Base-by-base conservation (phyloP, 2,797 vertebrate genomes). In the Coreius guichenoti region DNA sequence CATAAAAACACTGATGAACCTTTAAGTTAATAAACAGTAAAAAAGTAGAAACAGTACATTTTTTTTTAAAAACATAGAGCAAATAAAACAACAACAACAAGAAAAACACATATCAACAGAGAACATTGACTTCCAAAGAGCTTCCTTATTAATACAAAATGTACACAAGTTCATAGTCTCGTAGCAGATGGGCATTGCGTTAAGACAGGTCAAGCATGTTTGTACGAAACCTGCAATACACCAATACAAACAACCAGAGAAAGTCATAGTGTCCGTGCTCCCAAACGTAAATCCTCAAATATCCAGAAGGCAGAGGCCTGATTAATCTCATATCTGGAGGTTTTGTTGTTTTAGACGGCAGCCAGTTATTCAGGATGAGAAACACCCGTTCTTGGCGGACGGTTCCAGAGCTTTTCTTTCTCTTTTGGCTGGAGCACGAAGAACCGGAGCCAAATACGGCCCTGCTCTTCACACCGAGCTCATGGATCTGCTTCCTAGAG, bases 1-100 rank as follows among this genome's bases (percentile, higher is more conserved):
- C 96, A 96, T 99, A 98, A 97, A 97, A 98, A 97, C 96, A 97
- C 95, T 95, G 95, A 93, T 97, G 95, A 97, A 95, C 95, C 96
- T 97, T 84, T 94, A 96, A 95, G 92, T 96, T 96, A 98, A 97
- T 97, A 97, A 96, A 97, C 95, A 94, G 95, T 97, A 93, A 97
- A 96, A 95, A 91, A 91, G 93, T 94, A 95, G 94, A 93, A 95
- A 96, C 94, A 93, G 95, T 96, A 95, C 94, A 95, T 95, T 92
- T 43, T 43, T 43, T 43, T 91, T 93, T 93, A 93, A 94, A 94
- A 91, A 93, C 90, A 93, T 92, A 84, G 89, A 91, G 92, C 90
- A 87, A 90, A 92, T 87, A 93, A 92, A 93, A 87, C 86, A 86
- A 88, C 51, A 76, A 56, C 47, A 2, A n/a, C n/a, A 73, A 49